phyloP scores from a whole-genome alignment of 1,140 invertebrate species.

The Anastrepha ludens region DNA sequence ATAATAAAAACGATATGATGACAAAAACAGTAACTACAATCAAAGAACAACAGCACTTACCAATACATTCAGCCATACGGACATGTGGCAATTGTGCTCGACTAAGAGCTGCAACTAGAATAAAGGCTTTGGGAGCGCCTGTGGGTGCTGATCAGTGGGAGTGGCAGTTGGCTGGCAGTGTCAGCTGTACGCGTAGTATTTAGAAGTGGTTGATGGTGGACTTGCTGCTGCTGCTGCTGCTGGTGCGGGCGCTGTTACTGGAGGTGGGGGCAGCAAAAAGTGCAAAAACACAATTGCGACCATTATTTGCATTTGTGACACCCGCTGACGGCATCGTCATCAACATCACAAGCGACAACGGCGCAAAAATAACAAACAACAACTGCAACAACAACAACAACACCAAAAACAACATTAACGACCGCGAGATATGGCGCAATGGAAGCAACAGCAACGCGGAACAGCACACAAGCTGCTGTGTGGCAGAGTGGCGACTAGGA shows the following conservation, averaged over 20 bases:
- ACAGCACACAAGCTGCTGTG: not conserved
- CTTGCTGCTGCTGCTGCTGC: not conserved
- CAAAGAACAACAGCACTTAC: slow-evolving; percentile 5
- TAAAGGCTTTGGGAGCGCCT: not conserved
- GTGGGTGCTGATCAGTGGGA: not conserved
- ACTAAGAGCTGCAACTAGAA: not conserved
- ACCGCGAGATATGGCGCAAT: slow-evolving; percentile 20
- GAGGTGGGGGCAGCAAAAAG: not conserved
- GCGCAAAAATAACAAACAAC: slow-evolving; percentile 42
- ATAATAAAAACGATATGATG: slow-evolving; percentile 51
- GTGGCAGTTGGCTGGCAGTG: not conserved
- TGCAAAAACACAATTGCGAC: slow-evolving; percentile 38
- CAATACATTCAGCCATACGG: not conserved
- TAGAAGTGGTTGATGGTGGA: not conserved
- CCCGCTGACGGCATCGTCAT: slow-evolving; percentile 51
- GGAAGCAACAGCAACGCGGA: not conserved
- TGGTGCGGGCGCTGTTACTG: not conserved
- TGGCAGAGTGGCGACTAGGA: not conserved
- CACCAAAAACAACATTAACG: slow-evolving; percentile 8
- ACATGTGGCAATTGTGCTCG: not conserved
- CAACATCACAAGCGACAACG: slow-evolving; percentile 39
- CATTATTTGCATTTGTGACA: slow-evolving; percentile 56
- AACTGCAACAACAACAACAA: slow-evolving; percentile 34
- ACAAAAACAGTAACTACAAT: slow-evolving; percentile 20
- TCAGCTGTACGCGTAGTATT: not conserved